Evolutionary conservation across 2,888 invertebrate genomes (phyloP).

Genomic region (Phoronis australis): DNA sequence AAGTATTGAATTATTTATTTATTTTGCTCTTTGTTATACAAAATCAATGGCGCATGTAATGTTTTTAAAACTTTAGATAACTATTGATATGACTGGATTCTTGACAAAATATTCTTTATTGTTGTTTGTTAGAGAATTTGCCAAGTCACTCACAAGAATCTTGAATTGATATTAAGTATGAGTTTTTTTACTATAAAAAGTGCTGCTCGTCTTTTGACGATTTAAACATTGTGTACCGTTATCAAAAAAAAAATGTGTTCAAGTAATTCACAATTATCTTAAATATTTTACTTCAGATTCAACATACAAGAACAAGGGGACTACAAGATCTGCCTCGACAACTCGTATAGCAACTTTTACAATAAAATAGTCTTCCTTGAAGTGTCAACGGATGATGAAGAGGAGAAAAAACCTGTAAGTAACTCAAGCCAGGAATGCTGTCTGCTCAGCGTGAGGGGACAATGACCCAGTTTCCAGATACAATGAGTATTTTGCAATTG

Average conservation of each 20-base stretch:
- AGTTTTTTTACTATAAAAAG: too few species aligned
- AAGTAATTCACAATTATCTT: neutral
- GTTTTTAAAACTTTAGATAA: too few species aligned
- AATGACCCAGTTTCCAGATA: neutral
- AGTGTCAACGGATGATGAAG: constrained; percentile 51
- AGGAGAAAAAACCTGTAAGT: constrained; percentile 28
- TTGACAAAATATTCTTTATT: too few species aligned
- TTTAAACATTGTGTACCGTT: neutral
- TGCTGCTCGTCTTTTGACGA: too few species aligned
- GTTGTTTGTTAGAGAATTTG: too few species aligned
- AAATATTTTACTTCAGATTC: constrained; percentile 47
- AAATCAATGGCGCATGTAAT: too few species aligned
- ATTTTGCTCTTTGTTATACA: too few species aligned
- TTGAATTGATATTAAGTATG: too few species aligned
- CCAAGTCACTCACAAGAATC: too few species aligned
- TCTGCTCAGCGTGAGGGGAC: neutral
- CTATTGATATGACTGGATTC: too few species aligned
- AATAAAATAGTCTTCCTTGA: constrained; percentile 80
- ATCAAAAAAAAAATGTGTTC: neutral
- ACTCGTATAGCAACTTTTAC: constrained; percentile 76
- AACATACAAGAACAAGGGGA: constrained; percentile 64
- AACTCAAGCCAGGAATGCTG: constrained; percentile 17
- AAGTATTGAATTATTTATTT: too few species aligned
- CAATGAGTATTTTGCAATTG: neutral
- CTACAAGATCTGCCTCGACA: constrained; percentile 82